Conservation (phyloP, 2,113 vertebrate genomes). For the Syngnathus scovelli region DNA sequence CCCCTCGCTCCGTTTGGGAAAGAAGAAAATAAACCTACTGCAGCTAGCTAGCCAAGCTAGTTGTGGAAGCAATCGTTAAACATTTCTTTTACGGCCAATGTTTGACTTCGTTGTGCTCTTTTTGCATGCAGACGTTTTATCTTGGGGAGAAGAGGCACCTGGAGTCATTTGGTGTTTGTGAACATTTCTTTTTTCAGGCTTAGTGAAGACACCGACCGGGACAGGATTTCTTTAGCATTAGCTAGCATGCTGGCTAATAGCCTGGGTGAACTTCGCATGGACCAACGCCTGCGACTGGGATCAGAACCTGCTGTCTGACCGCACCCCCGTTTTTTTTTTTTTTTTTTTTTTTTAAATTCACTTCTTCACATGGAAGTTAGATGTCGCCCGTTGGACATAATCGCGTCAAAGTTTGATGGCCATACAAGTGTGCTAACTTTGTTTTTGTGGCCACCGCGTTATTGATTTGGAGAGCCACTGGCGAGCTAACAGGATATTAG, state of each 20-base stretch:
- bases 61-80: slow-evolving; percentile 48
- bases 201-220: slow-evolving; percentile 29
- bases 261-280: slow-evolving; percentile 57
- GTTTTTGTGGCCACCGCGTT: slow-evolving; percentile 46
- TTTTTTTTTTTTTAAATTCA: neutral
- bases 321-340: neutral
- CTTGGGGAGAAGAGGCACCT: slow-evolving; percentile 14
- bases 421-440: slow-evolving; percentile 26
- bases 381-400: neutral
- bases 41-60: slow-evolving; percentile 55
- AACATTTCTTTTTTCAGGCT: slow-evolving; percentile 21
- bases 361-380: slow-evolving; percentile 29
- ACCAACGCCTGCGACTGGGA: slow-evolving; percentile 30
- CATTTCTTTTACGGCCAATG: slow-evolving; percentile 11
- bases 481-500: slow-evolving; percentile 64
- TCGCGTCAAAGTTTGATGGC: slow-evolving; percentile 19
- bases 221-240: slow-evolving; percentile 42
- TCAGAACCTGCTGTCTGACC: slow-evolving; percentile 12
- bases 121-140: slow-evolving; percentile 15
- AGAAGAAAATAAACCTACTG: slow-evolving; percentile 62
- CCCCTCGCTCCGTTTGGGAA: slow-evolving; percentile 56
- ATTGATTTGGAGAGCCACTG: slow-evolving; percentile 48
- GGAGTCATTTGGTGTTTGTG: slow-evolving; percentile 5
- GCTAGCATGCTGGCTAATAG: slow-evolving; percentile 41
- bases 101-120: slow-evolving; percentile 9